Conservation (phyloP, 2,113 vertebrate genomes). For the Calcarius ornatus region DNA sequence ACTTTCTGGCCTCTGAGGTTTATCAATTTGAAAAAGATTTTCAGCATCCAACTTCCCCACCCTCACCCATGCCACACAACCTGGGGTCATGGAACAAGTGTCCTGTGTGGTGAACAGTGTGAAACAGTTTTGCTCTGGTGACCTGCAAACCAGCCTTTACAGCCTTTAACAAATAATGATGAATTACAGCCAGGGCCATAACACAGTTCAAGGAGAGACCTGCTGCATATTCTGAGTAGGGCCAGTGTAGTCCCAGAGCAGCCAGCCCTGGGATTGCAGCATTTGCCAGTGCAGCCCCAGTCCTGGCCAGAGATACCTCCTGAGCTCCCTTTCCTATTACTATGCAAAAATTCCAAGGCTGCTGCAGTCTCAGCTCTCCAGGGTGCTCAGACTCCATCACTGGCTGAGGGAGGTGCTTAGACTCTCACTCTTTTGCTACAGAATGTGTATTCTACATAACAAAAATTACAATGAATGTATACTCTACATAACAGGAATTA, state of each 20-base stretch:
- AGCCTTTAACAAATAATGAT: neutral
- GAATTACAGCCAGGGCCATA: accelerated
- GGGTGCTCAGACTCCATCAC: neutral
- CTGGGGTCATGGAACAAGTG: neutral
- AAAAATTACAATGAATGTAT: neutral
- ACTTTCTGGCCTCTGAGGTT: neutral
- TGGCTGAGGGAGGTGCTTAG: neutral
- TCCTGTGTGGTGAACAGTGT: neutral
- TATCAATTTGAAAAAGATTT: neutral
- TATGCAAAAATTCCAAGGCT: neutral
- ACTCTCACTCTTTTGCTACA: neutral
- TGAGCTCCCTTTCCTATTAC: neutral
- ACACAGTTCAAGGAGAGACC: neutral
- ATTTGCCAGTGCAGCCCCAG: accelerated
- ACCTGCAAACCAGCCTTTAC: neutral
- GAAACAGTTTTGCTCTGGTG: neutral
- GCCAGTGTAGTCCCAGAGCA: neutral
- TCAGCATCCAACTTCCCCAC: neutral
- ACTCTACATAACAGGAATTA: neutral
- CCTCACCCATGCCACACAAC: accelerated
- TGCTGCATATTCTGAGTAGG: neutral
- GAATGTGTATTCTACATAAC: neutral
- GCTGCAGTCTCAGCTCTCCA: neutral
- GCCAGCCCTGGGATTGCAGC: neutral
- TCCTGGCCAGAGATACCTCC: neutral